phyloP scores from a whole-genome alignment of 2,797 vertebrate genomes.

The Anguilla marmorata region DNA sequence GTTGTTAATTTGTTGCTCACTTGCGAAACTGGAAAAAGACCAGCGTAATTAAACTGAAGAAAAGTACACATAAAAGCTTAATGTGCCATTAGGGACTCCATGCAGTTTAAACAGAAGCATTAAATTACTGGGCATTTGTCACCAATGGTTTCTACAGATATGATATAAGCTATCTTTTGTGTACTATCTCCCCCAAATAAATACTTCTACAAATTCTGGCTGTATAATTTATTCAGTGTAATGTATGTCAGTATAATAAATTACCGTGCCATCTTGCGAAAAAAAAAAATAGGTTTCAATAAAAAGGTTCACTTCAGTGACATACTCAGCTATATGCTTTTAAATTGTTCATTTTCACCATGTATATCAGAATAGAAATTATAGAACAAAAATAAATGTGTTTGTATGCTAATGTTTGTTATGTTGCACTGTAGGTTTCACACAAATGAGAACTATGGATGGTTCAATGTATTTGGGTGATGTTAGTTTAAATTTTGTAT shows the following conservation, averaged over 20 bases:
- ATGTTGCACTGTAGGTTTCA: background rate
- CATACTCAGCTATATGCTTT: background rate
- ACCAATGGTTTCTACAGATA: background rate
- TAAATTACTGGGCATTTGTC: background rate
- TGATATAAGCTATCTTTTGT: no score
- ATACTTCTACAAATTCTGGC: background rate
- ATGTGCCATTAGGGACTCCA: background rate
- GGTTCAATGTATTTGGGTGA: background rate
- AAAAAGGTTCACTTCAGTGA: background rate
- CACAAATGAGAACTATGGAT: background rate
- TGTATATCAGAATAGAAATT: background rate
- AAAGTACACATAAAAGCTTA: background rate
- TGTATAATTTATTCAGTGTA: background rate
- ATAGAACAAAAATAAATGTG: background rate
- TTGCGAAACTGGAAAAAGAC: background rate
- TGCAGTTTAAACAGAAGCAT: background rate
- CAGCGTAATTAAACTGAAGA: background rate
- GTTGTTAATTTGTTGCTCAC: background rate
- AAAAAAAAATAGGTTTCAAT: background rate
- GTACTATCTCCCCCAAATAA: background rate
- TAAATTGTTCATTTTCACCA: background rate
- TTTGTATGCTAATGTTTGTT: background rate
- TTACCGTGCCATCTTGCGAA: background rate
- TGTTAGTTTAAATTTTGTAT: no score
- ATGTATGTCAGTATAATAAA: background rate